These are phyloP conservation scores for Lasioglossum marginatum DNA, from an alignment of 2,888 invertebrate genomes.

Conservation along the genomic window DNA sequence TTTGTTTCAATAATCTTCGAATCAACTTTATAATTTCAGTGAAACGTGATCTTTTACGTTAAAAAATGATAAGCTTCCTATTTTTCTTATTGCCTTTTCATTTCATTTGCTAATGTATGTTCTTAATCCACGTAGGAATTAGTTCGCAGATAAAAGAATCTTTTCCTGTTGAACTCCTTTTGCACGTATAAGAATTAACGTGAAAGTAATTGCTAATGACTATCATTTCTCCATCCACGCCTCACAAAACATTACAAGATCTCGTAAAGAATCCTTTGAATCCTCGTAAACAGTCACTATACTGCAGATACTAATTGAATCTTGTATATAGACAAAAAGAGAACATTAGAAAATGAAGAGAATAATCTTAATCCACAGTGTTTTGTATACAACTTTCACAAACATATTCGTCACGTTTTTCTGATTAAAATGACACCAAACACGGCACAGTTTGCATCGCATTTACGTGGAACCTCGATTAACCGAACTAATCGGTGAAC, in stretches of 20 bases:
- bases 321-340: neutral
- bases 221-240: neutral
- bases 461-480: too few species aligned
- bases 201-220: neutral
- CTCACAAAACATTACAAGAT: neutral
- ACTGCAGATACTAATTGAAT: neutral
- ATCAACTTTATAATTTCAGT: neutral
- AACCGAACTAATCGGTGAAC: neutral
- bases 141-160: neutral
- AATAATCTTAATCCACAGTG: too few species aligned
- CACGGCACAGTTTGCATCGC: neutral
- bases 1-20: too few species aligned
- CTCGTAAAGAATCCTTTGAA: neutral
- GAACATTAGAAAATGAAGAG: too few species aligned
- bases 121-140: neutral
- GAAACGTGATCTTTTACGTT: neutral
- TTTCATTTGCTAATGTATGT: neutral
- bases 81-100: neutral
- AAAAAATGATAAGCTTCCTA: neutral
- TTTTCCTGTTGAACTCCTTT: neutral
- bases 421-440: too few species aligned
- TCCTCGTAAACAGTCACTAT: neutral
- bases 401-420: too few species aligned
- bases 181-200: neutral
- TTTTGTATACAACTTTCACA: too few species aligned